Base-by-base conservation (phyloP, 2,888 invertebrate species). In the Calliphora vomitoria region DNA sequence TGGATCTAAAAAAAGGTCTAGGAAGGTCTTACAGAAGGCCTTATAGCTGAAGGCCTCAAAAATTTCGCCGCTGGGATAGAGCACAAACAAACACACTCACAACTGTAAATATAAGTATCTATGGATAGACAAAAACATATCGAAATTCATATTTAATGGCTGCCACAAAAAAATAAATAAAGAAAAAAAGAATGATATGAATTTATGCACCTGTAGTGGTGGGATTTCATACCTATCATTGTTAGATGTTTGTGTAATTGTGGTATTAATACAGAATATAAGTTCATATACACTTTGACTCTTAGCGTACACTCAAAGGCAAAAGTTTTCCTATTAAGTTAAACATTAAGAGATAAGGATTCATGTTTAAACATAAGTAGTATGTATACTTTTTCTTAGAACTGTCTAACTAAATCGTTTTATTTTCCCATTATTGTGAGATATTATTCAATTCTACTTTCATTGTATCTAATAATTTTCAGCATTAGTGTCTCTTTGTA, bases 151-250 rank as follows among this genome's bases (percentile, higher is more conserved):
- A 64, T 8, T 64, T 38, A 64, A 38, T 18, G 66, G 1, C 10
- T 0, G 8, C 11, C 10, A n/a, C 35, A 62, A 31, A 35, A 35
- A 13, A 62, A 1, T 11, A 20, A 66, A 44, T 13, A 41, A 20
- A 20, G 8, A 15, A 44, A 0, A 1, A 25, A 20, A 20, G 13
- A 44, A 5, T 25, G 6, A 25, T 62, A 20, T 20, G 66, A 66
- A 66, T 44, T 20, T 13, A 15, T 20, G 8, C 41, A 66, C 38
- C 38, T 66, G 66, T 66, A 41, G 18, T 62, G 31, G n/a, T 62
- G 62, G 13, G 15, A 62, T 62, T 35, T n/a, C 10, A 55, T 10
- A 55, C 15, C 4, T n/a, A 50, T 15, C 15, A 18, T 8, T 62
- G n/a, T n/a, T 35, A 35, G 10, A 50, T 50, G n/a, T 50, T n/a